Conservation (phyloP, 2,113 vertebrate genomes). For the Gadus macrocephalus region DNA sequence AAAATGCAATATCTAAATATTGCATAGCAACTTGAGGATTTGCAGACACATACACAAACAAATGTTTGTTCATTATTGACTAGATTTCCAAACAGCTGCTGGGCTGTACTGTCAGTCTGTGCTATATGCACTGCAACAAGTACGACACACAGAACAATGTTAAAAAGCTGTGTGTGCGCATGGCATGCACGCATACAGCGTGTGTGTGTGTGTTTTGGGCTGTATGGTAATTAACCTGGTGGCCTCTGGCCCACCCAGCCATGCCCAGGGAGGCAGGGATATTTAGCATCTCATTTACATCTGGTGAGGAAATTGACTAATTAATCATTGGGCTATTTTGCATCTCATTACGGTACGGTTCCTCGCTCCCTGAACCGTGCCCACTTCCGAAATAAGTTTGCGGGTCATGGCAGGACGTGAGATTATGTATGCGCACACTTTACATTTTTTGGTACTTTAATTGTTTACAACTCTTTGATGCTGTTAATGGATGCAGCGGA, state of each 20-base stretch:
- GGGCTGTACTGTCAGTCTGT: too few species aligned
- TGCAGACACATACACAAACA: too few species aligned
- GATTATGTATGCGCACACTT: conserved; percentile 11
- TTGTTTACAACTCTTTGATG: too few species aligned
- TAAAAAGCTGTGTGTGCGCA: not conserved
- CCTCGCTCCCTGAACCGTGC: conserved; percentile 32
- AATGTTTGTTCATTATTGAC: too few species aligned
- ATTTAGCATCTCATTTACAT: conserved; percentile 68
- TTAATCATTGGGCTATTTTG: conserved; percentile 69
- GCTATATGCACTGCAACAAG: too few species aligned
- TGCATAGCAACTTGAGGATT: too few species aligned
- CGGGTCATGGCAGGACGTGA: conserved; percentile 1
- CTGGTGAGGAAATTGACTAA: conserved; percentile 58
- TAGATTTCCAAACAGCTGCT: too few species aligned
- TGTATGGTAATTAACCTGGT: conserved; percentile 44
- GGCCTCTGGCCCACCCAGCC: conserved; percentile 28
- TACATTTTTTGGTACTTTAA: too few species aligned
- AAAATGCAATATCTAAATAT: too few species aligned
- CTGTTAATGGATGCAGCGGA: not conserved
- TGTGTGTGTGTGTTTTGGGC: conserved; percentile 13
- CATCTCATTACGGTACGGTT: conserved; percentile 53
- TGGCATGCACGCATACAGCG: not conserved
- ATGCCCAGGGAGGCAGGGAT: conserved; percentile 33
- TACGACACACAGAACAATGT: too few species aligned
- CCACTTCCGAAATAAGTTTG: conserved; percentile 22